These are phyloP conservation scores for Pachydiplax longipennis DNA, from an alignment of 2,888 invertebrate genomes.

Conservation along the genomic window DNA sequence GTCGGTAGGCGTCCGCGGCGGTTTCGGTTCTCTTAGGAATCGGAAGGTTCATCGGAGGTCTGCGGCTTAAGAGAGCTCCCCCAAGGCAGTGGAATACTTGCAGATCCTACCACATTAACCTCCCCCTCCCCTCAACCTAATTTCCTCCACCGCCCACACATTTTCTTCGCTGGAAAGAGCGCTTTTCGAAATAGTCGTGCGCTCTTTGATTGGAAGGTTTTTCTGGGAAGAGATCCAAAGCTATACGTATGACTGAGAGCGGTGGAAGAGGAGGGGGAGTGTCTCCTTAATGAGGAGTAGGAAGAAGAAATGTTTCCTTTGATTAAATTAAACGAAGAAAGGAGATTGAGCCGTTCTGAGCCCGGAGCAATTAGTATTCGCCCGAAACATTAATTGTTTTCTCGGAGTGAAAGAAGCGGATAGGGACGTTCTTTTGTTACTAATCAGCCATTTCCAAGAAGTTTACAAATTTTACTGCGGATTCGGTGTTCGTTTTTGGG, in stretches of 20 bases:
- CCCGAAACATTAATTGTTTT: not conserved
- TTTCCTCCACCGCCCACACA: not conserved
- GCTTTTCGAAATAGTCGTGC: not conserved
- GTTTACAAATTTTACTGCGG: not conserved
- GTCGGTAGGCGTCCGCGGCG: too few relatives aligned
- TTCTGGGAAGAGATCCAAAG: not conserved
- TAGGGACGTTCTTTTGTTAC: not conserved
- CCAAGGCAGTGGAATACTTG: not conserved
- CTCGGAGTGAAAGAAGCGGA: not conserved
- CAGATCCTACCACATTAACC: not conserved
- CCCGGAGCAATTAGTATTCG: not conserved
- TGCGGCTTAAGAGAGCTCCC: not conserved
- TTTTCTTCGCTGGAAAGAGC: not conserved
- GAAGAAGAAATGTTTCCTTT: conserved; percentile 1
- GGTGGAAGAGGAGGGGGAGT: not conserved
- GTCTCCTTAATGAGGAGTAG: not conserved
- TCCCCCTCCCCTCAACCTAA: not conserved
- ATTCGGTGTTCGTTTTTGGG: not conserved
- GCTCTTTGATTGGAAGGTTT: not conserved
- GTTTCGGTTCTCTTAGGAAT: too few relatives aligned
- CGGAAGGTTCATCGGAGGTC: not conserved
- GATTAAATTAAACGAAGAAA: not conserved
- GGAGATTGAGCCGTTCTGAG: not conserved
- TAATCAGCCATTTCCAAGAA: not conserved
- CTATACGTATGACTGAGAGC: not conserved